Evolutionary conservation across 1,140 invertebrate genomes (phyloP).

Genomic region (Manduca sexta): DNA sequence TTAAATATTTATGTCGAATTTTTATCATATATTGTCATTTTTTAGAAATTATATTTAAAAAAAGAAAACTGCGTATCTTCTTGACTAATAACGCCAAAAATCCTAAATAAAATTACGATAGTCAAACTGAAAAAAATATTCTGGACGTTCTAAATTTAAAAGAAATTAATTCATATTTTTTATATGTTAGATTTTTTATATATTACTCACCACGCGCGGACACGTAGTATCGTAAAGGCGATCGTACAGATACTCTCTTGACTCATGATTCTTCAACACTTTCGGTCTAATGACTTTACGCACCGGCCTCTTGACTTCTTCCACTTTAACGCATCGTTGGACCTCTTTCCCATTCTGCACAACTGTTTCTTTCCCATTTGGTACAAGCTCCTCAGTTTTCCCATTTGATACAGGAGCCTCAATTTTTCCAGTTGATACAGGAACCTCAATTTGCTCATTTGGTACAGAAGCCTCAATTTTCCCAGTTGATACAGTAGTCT

Average conservation of each 20-base stretch:
- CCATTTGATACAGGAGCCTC: too few relatives aligned
- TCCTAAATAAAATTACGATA: not conserved
- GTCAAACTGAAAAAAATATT: not conserved
- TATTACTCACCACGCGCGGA: slow-evolving; percentile 56
- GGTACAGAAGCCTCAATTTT: too few relatives aligned
- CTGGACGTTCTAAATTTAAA: too few relatives aligned
- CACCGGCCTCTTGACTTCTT: slow-evolving; percentile 33
- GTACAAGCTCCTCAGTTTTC: not conserved
- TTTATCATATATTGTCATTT: too few relatives aligned
- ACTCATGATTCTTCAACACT: slow-evolving; percentile 56
- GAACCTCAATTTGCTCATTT: slow-evolving; percentile 1
- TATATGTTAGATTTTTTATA: too few relatives aligned
- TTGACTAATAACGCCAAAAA: not conserved
- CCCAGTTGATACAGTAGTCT: not conserved
- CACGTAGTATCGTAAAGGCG: slow-evolving; percentile 51
- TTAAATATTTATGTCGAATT: too few relatives aligned
- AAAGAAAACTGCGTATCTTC: not conserved
- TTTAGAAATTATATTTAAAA: not conserved
- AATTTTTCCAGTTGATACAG: not conserved
- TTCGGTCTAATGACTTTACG: slow-evolving; percentile 47
- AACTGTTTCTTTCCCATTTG: not conserved
- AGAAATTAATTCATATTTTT: too few relatives aligned
- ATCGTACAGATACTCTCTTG: slow-evolving; percentile 51
- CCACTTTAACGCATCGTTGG: too few relatives aligned
- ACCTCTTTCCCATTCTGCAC: not conserved